Evolutionary conservation across 2,888 invertebrate genomes (phyloP).

Genomic region (Ischnus inquisitorius): DNA sequence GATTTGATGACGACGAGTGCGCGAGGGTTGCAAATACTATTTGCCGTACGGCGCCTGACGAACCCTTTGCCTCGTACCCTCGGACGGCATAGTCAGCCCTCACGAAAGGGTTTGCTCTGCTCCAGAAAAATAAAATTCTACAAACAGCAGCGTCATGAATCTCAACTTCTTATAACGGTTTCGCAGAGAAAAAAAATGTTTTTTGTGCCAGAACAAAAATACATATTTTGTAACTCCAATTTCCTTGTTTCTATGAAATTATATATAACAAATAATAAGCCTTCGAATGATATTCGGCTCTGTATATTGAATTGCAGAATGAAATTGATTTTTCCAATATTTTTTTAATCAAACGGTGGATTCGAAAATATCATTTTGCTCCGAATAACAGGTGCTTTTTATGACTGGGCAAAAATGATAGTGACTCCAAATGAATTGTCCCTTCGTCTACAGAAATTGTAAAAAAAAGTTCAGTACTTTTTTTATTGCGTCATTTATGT

Average conservation of each 20-base stretch:
- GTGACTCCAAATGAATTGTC: too few relatives aligned
- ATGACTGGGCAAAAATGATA: too few relatives aligned
- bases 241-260: too few relatives aligned
- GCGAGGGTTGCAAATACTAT: slow-evolving; percentile 64
- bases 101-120: slow-evolving; percentile 26
- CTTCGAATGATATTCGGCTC: too few relatives aligned
- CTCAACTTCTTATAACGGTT: not conserved
- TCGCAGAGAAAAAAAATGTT: not conserved
- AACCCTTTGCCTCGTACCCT: slow-evolving; percentile 45
- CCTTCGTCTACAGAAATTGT: too few relatives aligned
- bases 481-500: too few relatives aligned
- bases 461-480: not conserved
- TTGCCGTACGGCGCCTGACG: slow-evolving; percentile 52
- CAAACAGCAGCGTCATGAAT: slow-evolving; percentile 18
- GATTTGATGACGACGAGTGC: slow-evolving; percentile 61
- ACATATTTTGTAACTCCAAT: not conserved
- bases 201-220: not conserved
- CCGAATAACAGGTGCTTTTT: too few relatives aligned
- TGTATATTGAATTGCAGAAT: too few relatives aligned
- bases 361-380: too few relatives aligned
- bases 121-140: slow-evolving; percentile 7
- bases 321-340: too few relatives aligned
- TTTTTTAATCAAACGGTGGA: too few relatives aligned
- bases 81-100: slow-evolving; percentile 53
- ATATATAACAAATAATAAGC: too few relatives aligned